phyloP scores from a whole-genome alignment of 2,888 invertebrate species.

The Metacarcinus magister region DNA sequence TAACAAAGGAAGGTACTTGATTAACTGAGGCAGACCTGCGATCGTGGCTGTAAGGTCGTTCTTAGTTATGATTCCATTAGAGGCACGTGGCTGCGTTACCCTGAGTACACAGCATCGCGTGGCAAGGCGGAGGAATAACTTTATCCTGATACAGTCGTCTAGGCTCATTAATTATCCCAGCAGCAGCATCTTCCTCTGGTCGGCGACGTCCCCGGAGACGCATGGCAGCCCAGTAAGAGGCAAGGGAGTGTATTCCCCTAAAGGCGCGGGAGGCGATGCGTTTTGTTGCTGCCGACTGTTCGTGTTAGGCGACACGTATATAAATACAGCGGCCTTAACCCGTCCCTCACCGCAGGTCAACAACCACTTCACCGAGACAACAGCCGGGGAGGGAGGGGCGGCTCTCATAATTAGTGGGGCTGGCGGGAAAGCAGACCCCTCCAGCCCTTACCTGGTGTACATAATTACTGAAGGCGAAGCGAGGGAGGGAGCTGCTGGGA shows the following conservation, averaged over 20 bases:
- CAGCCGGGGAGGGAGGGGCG: constrained; percentile 37
- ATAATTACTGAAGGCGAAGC: constrained; percentile 75
- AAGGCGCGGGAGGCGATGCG: not conserved
- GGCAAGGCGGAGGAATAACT: not conserved
- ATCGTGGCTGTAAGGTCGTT: not conserved
- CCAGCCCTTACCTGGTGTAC: constrained; percentile 55
- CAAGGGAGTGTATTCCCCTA: not conserved
- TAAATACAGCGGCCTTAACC: not conserved
- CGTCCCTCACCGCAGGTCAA: constrained; percentile 41
- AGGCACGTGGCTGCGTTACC: not conserved
- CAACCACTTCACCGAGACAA: constrained; percentile 45
- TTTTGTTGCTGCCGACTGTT: not conserved
- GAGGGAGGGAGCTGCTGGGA: constrained; percentile 54
- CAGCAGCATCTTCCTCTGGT: not conserved
- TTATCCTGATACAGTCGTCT: not conserved
- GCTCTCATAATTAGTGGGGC: constrained; percentile 45
- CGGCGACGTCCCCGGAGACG: not conserved
- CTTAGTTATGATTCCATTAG: not conserved
- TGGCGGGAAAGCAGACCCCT: constrained; percentile 52
- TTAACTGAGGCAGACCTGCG: constrained; percentile 1
- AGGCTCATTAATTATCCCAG: constrained; percentile 19
- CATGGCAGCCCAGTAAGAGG: constrained; percentile 21
- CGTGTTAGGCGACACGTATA: not conserved
- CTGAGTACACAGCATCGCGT: not conserved
- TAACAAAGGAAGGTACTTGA: not conserved